Evolutionary conservation across 2,797 vertebrate genomes (phyloP).

Genomic region (Kryptolebias ocellatus): DNA sequence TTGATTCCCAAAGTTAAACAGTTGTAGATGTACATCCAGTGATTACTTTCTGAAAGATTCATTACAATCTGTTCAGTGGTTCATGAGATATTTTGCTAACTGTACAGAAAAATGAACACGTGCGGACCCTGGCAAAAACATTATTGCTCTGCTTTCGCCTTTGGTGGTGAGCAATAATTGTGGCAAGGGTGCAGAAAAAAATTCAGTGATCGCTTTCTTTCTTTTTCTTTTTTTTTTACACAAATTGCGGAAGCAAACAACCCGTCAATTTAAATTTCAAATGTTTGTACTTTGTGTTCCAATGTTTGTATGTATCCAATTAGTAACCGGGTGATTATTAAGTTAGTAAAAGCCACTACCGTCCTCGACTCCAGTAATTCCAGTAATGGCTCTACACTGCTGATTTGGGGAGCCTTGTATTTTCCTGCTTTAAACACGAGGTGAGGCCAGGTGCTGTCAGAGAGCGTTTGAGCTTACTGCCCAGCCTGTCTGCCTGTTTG

Average conservation of each 20-base stretch:
- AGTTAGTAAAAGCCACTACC: constrained; percentile 37
- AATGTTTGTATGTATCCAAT: constrained; percentile 12
- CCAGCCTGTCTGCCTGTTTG: constrained; percentile 30
- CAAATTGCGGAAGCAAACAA: constrained; percentile 2
- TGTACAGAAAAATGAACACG: too few species aligned
- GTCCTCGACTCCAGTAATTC: constrained; percentile 40
- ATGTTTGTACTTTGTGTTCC: neutral
- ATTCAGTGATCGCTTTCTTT: neutral
- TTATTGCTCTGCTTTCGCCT: too few species aligned
- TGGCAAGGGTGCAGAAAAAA: neutral
- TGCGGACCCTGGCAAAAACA: too few species aligned
- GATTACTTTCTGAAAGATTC: too few species aligned
- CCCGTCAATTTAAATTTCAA: constrained; percentile 7
- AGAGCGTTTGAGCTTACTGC: constrained; percentile 47
- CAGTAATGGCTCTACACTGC: constrained; percentile 46
- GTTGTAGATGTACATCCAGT: too few species aligned
- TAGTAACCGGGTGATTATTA: constrained; percentile 32
- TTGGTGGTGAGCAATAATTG: neutral
- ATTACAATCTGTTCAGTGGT: too few species aligned
- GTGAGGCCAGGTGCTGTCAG: constrained; percentile 51
- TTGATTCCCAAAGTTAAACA: too few species aligned
- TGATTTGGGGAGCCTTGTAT: constrained; percentile 51
- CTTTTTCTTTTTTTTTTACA: neutral
- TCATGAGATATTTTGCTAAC: too few species aligned
- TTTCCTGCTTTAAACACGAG: constrained; percentile 49